Conservation (phyloP, 2,113 vertebrate genomes). For the Grantiella picta region DNA sequence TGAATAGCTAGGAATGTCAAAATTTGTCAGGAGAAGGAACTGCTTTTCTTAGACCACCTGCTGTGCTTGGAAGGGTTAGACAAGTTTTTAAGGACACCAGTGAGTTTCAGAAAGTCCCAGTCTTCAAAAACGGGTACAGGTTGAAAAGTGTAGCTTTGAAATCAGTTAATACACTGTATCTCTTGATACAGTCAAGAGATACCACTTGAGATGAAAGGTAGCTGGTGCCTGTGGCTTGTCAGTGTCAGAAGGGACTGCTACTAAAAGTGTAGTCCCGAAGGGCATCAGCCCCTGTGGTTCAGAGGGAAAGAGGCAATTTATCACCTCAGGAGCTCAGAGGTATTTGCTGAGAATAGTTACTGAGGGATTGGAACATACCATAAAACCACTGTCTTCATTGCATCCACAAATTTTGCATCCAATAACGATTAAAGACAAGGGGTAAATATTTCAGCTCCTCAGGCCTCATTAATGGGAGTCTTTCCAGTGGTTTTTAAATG, state of each 20-base stretch:
- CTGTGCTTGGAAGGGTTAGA: not conserved
- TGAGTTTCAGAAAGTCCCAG: not conserved
- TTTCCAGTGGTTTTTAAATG: slow-evolving; percentile 3
- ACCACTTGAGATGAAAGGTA: not conserved
- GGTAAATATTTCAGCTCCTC: slow-evolving; percentile 20
- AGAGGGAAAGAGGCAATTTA: not conserved
- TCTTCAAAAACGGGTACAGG: not conserved
- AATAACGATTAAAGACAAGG: not conserved
- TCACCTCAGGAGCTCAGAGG: not conserved
- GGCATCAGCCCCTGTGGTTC: not conserved
- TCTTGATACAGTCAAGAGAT: too few species aligned
- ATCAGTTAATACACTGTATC: not conserved
- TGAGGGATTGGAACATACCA: not conserved
- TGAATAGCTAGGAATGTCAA: not conserved
- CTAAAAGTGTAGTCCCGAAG: not conserved
- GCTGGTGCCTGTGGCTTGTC: not conserved
- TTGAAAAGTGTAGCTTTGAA: not conserved
- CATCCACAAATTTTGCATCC: not conserved
- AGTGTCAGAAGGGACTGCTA: not conserved
- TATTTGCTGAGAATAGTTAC: not conserved
- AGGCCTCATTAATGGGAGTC: not conserved
- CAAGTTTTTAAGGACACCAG: not conserved
- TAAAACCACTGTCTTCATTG: not conserved
- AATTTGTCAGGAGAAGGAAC: not conserved
- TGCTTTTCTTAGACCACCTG: not conserved